phyloP scores from a whole-genome alignment of 2,113 vertebrate species.

The Microcebus tavaratra region DNA sequence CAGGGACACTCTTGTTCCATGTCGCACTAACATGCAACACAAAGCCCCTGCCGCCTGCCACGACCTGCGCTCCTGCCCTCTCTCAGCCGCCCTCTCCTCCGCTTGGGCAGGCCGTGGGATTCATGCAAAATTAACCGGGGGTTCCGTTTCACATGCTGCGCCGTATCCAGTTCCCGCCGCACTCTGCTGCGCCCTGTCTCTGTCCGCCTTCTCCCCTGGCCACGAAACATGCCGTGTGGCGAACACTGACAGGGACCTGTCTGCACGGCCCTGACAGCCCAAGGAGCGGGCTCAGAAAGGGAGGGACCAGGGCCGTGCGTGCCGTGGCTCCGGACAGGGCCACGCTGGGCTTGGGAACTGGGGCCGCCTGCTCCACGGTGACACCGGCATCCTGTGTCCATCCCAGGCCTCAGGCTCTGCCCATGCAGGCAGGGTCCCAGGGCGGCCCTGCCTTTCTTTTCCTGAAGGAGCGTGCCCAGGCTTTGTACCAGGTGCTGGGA shows the following conservation, averaged over 20 bases:
- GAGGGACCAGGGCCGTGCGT: not conserved
- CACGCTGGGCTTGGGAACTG: not conserved
- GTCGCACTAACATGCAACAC: rapidly evolving
- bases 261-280: rapidly evolving
- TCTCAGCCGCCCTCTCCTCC: not conserved
- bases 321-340: not conserved
- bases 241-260: not conserved
- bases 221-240: not conserved
- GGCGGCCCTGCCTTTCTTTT: not conserved
- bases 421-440: not conserved
- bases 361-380: not conserved
- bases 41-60: not conserved
- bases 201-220: not conserved
- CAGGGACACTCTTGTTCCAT: not conserved
- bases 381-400: not conserved
- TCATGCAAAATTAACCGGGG: slow-evolving; percentile 69
- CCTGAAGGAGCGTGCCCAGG: not conserved
- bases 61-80: not conserved
- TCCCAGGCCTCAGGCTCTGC: not conserved
- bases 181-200: not conserved
- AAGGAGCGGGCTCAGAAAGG: not conserved
- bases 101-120: not conserved
- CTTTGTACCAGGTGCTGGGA: not conserved
- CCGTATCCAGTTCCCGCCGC: slow-evolving; percentile 49
- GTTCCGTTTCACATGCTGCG: slow-evolving; percentile 51